phyloP scores from a whole-genome alignment of 2,888 invertebrate genomes.

The Laspeyria flexula region DNA sequence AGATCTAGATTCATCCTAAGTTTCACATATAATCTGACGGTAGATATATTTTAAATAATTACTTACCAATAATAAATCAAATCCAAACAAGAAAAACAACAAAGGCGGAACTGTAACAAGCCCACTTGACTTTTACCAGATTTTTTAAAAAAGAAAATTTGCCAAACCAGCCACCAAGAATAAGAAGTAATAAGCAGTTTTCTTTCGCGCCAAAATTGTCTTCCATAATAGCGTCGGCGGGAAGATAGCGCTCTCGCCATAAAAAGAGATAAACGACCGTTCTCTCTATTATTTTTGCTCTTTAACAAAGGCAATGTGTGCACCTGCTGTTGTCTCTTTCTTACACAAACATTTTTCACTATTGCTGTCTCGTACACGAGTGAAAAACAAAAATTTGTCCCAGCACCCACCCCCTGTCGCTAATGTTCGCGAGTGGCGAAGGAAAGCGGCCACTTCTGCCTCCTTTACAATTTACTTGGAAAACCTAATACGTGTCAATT shows the following conservation, averaged over 20 bases:
- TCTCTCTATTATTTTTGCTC: conserved; percentile 86
- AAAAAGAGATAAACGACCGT: conserved; percentile 86
- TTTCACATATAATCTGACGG: too few species aligned
- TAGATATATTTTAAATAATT: too few species aligned
- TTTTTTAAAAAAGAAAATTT: conserved; percentile 49
- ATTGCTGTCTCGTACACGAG: conserved; percentile 65
- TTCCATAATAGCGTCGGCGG: conserved; percentile 83
- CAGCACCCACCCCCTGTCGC: conserved; percentile 71
- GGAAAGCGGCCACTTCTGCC: conserved; percentile 66
- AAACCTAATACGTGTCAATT: conserved; percentile 84
- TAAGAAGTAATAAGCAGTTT: conserved; percentile 86
- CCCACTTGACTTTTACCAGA: conserved; percentile 30
- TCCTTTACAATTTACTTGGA: conserved; percentile 81
- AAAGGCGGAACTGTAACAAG: conserved; percentile 29
- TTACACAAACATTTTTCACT: conserved; percentile 43
- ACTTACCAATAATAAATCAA: conserved; percentile 25
- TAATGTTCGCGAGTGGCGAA: conserved; percentile 75
- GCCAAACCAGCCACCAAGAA: conserved; percentile 73
- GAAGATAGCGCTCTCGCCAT: conserved; percentile 83
- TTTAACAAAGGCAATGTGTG: conserved; percentile 84
- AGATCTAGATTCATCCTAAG: too few species aligned
- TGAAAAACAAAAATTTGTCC: conserved; percentile 83
- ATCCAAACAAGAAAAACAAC: conserved; percentile 17
- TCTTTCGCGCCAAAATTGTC: conserved; percentile 86
- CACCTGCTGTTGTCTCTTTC: conserved; percentile 80